Evolutionary conservation across 2,113 vertebrate genomes (phyloP).

Genomic region (Phodopus roborovskii): DNA sequence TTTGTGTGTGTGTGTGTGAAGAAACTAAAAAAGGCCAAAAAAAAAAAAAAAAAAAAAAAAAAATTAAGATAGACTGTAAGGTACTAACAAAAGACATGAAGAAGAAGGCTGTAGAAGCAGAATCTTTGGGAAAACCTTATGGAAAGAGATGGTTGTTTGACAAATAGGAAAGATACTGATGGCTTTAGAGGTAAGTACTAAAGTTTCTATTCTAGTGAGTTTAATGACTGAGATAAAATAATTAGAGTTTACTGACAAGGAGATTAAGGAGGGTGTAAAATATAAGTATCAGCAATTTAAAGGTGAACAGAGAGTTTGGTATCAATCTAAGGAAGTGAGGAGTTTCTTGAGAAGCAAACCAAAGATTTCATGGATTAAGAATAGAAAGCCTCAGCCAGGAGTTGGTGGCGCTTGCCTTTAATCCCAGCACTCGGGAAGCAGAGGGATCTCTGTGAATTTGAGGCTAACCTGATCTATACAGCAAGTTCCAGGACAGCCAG

Average conservation of each 20-base stretch:
- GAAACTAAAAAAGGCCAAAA: conserved; percentile 10
- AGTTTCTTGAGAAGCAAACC: neutral
- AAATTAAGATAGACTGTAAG: conserved; percentile 34
- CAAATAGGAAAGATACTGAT: conserved; percentile 64
- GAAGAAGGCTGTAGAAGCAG: conserved; percentile 32
- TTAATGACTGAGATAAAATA: conserved; percentile 13
- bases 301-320: neutral
- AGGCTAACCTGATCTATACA: neutral
- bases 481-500: neutral
- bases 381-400: neutral
- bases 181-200: conserved; percentile 73
- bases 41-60: neutral
- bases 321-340: neutral
- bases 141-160: conserved; percentile 62
- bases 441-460: neutral
- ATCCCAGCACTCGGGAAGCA: neutral
- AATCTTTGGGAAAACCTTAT: conserved; percentile 41
- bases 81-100: conserved; percentile 55
- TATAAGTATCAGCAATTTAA: neutral
- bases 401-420: no score
- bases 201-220: conserved; percentile 8
- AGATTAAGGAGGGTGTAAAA: neutral
- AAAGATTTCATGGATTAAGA: neutral
- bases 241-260: neutral
- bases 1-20: neutral